A percentile compares a stretch with the other conserved stretches of the same genome.
These are phyloP conservation scores for Zaprionus kolodkinae DNA, from an alignment of 1,140 invertebrate species.

Conservation along the genomic window DNA sequence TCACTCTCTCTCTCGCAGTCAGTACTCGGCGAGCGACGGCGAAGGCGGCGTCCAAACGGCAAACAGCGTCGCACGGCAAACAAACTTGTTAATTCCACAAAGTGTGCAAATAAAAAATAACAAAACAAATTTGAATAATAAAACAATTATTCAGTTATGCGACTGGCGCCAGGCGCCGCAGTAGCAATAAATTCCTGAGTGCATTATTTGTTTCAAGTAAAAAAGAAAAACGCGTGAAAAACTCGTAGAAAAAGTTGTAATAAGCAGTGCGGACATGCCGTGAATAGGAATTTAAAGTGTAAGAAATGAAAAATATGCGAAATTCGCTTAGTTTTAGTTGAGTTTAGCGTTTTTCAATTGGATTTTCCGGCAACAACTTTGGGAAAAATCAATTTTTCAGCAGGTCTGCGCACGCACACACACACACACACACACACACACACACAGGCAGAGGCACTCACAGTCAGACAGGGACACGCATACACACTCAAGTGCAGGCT, in stretches of 20 bases:
- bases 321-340: slow-evolving; percentile 22
- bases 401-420: slow-evolving; percentile 68
- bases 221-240: slow-evolving; percentile 16
- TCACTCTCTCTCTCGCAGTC: slow-evolving; percentile 12
- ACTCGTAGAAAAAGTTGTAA: background rate
- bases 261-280: slow-evolving; percentile 18
- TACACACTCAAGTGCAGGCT: slow-evolving; percentile 13
- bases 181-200: slow-evolving; percentile 28
- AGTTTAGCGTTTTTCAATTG: slow-evolving; percentile 7
- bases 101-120: slow-evolving; percentile 16
- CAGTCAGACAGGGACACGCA: slow-evolving; percentile 12
- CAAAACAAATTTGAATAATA: slow-evolving; percentile 27
- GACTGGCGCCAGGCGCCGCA: slow-evolving; percentile 36
- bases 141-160: slow-evolving; percentile 22
- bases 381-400: slow-evolving; percentile 80
- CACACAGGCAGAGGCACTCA: slow-evolving; percentile 39
- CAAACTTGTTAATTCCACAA: slow-evolving; percentile 20
- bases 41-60: slow-evolving; percentile 37
- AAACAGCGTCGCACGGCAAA: slow-evolving; percentile 15
- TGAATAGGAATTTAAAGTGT: slow-evolving; percentile 25
- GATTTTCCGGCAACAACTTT: slow-evolving; percentile 61
- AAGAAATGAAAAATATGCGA: slow-evolving; percentile 18
- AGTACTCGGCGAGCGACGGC: slow-evolving; percentile 44
- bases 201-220: slow-evolving; percentile 28
- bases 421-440: slow-evolving; percentile 56